phyloP scores from a whole-genome alignment of 2,888 invertebrate species.

The Diachrysia chrysitis region DNA sequence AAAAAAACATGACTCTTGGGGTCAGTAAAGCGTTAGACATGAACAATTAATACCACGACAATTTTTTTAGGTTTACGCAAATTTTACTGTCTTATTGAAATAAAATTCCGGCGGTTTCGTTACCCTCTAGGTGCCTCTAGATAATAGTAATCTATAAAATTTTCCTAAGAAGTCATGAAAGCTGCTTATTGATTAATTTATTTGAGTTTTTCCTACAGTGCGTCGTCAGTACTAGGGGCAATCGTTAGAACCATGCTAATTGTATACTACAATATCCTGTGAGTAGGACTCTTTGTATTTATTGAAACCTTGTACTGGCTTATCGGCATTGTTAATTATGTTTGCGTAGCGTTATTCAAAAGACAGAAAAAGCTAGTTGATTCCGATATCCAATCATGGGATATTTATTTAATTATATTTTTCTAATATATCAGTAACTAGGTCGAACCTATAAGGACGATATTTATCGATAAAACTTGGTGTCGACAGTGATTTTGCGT shows the following conservation, averaged over 20 bases:
- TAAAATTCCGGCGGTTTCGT: slow-evolving; percentile 3
- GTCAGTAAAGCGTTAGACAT: too few relatives aligned
- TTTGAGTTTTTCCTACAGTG: not conserved
- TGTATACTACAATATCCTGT: not conserved
- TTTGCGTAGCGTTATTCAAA: not conserved
- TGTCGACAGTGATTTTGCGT: too few relatives aligned
- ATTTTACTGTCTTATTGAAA: not conserved
- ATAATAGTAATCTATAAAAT: not conserved
- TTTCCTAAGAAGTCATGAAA: not conserved
- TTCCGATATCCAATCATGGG: not conserved
- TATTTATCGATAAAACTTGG: too few relatives aligned
- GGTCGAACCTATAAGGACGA: not conserved
- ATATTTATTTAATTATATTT: not conserved
- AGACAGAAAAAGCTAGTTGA: not conserved
- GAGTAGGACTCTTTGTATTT: not conserved
- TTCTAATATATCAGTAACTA: not conserved
- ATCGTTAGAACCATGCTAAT: not conserved
- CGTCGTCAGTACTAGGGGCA: not conserved
- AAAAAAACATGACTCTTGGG: too few relatives aligned
- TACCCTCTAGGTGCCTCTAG: not conserved
- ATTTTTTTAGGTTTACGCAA: too few relatives aligned
- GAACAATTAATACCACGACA: too few relatives aligned
- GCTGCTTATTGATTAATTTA: not conserved
- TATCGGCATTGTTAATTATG: not conserved
- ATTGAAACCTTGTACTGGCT: not conserved